Base-by-base conservation (phyloP, 2,888 invertebrate genomes). In the Plebejus argus region DNA sequence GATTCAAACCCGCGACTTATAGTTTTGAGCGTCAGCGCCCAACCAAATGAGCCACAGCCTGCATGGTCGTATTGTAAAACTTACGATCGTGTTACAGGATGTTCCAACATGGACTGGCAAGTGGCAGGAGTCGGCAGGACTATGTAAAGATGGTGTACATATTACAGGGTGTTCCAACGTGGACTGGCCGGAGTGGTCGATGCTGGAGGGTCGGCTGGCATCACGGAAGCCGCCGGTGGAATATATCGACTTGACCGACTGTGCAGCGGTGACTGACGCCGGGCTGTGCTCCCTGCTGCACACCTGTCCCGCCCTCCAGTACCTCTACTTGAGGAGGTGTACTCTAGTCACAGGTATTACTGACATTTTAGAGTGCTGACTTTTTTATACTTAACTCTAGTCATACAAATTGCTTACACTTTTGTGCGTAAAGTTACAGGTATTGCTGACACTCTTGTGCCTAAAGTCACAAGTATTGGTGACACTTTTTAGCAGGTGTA, bases 191-290 rank as follows among this genome's bases (percentile, higher is more conserved):
- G 96, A 96, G 83, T 95, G 96, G 85, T 95, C 95, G 82, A 95
- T 96, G 83, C 94, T 96, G 76, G 94, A 96, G 80, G 96, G 96
- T 81, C 87, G 92, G 20, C 84, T 93, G 66, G 95, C 95, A 7
- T 94, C 96, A 0, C 90, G 96, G 78, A 92, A 96, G 76, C 95
- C 98, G 18, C 96, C 97, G 71, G 94, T 98, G 71, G 98, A 98
- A 88, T 97, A 97, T 89, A 95, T 99, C 82, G 98, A 99, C 92
- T 95, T 99, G 83, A 98, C 98, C 6, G 98, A 99, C 90, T 99
- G 99, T 86, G 95, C 96, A 78, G 95, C 96, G 23, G 95, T 99
- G 70, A 97, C 98, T 80, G 98, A 99, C 89, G 95, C 96, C 39
- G 98, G 98, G 0, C 95, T 99, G 18, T 96, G 97, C 83, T 95